phyloP scores from a whole-genome alignment of 2,113 vertebrate genomes.

The Ondatra zibethicus region DNA sequence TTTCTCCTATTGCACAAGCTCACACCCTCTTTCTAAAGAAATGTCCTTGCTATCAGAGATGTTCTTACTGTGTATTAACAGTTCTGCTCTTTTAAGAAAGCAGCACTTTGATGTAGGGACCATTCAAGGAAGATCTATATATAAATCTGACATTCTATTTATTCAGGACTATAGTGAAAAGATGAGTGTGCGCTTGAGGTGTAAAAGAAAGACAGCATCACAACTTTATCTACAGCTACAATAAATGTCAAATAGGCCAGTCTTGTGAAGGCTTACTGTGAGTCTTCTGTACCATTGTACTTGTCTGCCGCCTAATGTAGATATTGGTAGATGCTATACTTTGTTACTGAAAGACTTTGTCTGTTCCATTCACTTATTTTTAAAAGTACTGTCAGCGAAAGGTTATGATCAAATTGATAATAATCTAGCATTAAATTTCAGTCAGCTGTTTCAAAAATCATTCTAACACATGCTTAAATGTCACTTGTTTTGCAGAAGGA shows the following conservation, averaged over 20 bases:
- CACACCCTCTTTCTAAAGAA: background rate
- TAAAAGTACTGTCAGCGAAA: background rate
- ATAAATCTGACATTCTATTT: slow-evolving; percentile 58
- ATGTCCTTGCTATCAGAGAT: background rate
- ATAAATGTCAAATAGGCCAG: background rate
- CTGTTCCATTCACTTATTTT: slow-evolving; percentile 1
- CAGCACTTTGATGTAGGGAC: background rate
- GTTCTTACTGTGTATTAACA: background rate
- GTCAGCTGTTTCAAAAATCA: background rate
- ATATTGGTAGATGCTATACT: background rate
- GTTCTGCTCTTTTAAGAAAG: slow-evolving; percentile 51
- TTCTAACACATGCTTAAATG: background rate
- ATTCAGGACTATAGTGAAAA: slow-evolving; percentile 13
- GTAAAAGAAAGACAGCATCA: background rate
- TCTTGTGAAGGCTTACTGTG: background rate
- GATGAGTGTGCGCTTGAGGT: background rate
- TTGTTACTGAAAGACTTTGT: background rate
- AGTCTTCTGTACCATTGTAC: background rate
- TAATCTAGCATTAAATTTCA: slow-evolving; percentile 27
- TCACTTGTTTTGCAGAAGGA: background rate
- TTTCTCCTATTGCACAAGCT: background rate
- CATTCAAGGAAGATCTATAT: slow-evolving; percentile 35
- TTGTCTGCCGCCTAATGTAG: background rate
- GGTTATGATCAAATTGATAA: background rate
- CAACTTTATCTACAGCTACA: background rate